Conservation (phyloP, 2,888 invertebrate species). For the Drosophila acutilabella region DNA sequence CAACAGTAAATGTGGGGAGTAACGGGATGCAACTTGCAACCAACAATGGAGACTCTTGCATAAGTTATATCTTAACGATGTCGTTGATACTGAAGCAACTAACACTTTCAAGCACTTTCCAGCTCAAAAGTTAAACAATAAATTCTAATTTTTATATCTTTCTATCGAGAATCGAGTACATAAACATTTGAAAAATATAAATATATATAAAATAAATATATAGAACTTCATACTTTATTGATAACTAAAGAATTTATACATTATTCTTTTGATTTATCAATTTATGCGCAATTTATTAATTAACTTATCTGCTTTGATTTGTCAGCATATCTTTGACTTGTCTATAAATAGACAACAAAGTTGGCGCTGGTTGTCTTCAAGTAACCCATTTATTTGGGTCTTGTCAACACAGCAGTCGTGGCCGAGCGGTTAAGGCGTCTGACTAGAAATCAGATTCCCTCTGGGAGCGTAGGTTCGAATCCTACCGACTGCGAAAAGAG, state of each 20-base stretch:
- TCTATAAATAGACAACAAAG: neutral
- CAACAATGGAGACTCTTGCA: neutral
- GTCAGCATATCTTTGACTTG: neutral
- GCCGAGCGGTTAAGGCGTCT: conserved; percentile 74
- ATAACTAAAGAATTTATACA: neutral
- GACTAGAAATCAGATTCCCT: conserved; percentile 88
- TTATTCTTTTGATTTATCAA: neutral
- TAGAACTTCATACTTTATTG: neutral
- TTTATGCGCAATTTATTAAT: neutral
- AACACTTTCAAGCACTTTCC: conserved; percentile 1
- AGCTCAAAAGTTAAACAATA: neutral
- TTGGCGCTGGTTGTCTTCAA: neutral
- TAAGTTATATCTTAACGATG: conserved; percentile 8
- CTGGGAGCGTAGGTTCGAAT: conserved; percentile 95
- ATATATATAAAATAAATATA: neutral
- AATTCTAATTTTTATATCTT: neutral
- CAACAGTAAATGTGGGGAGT: neutral
- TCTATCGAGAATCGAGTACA: no score
- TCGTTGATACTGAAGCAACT: neutral
- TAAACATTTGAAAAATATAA: no score
- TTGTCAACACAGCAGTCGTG: conserved; percentile 45
- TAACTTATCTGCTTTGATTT: neutral
- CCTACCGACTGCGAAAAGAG: conserved; percentile 90
- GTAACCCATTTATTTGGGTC: neutral
- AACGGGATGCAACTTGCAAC: neutral